Conservation (phyloP, 2,797 vertebrate species). For the Holocentrus rufus region DNA sequence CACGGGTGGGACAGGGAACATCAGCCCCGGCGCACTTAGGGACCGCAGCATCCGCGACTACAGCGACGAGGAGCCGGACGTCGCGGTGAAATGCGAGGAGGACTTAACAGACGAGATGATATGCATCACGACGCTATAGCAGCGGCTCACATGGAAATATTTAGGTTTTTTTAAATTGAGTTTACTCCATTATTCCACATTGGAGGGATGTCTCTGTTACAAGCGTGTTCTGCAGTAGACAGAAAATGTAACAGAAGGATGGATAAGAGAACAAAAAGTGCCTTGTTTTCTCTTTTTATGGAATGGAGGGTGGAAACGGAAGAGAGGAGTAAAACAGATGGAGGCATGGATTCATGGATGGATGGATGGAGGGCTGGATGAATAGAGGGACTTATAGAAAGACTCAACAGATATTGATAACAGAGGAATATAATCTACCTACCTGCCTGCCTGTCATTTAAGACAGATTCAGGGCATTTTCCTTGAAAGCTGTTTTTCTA, state of each 20-base stretch:
- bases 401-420: constrained; percentile 21
- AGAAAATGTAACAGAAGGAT: constrained; percentile 38
- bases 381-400: not conserved
- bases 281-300: constrained; percentile 73
- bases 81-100: constrained; percentile 86
- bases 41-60: constrained; percentile 86
- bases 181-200: constrained; percentile 28
- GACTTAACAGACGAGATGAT: constrained; percentile 99
- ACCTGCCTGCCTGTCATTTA: constrained; percentile 14
- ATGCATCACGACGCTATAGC: constrained; percentile 99
- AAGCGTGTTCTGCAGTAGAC: constrained; percentile 36
- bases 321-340: not conserved
- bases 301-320: constrained; percentile 27
- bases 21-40: constrained; percentile 77
- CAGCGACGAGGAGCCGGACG: constrained; percentile 92
- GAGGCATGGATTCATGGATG: not conserved
- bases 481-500: constrained; percentile 2
- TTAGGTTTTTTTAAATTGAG: constrained; percentile 61
- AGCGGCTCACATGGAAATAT: constrained; percentile 54
- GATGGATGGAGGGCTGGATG: not conserved
- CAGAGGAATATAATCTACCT: constrained; percentile 13
- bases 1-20: constrained; percentile 65
- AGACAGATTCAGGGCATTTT: constrained; percentile 5
- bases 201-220: constrained; percentile 18
- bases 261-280: constrained; percentile 71